Conservation (phyloP, 2,797 vertebrate genomes). For the Ispidina lecontei region DNA sequence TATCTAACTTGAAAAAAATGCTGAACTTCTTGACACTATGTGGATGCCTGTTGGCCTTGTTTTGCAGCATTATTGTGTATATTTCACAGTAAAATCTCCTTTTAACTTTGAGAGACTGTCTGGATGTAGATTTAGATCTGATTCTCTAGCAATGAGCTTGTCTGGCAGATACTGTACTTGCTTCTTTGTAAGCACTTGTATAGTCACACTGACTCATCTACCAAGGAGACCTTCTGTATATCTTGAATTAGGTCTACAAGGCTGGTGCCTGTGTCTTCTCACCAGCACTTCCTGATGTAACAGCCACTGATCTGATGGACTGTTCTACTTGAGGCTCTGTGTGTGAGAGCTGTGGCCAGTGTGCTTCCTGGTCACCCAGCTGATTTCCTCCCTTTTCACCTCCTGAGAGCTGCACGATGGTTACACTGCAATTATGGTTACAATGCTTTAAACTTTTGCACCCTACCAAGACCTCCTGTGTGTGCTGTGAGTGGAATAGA, state of each 20-base stretch:
- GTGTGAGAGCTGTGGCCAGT: accelerated
- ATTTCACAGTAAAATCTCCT: background rate
- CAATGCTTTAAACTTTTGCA: background rate
- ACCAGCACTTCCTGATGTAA: accelerated
- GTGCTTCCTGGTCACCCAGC: background rate
- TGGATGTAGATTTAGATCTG: background rate
- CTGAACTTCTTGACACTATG: accelerated
- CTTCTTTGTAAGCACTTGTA: background rate
- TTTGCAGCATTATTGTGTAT: background rate
- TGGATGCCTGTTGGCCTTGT: accelerated
- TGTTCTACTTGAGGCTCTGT: background rate
- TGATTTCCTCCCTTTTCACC: background rate
- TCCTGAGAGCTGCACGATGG: background rate
- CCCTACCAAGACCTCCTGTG: background rate
- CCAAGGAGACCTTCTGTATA: accelerated
- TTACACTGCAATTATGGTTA: accelerated
- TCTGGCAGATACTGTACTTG: background rate
- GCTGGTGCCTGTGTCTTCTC: background rate
- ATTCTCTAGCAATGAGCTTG: background rate
- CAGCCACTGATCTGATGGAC: background rate
- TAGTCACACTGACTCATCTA: background rate
- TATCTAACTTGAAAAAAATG: background rate
- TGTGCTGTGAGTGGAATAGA: background rate
- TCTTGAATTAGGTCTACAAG: background rate
- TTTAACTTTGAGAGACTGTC: background rate